Conservation (phyloP, 2,888 invertebrate genomes). For the Furcula furcula region DNA sequence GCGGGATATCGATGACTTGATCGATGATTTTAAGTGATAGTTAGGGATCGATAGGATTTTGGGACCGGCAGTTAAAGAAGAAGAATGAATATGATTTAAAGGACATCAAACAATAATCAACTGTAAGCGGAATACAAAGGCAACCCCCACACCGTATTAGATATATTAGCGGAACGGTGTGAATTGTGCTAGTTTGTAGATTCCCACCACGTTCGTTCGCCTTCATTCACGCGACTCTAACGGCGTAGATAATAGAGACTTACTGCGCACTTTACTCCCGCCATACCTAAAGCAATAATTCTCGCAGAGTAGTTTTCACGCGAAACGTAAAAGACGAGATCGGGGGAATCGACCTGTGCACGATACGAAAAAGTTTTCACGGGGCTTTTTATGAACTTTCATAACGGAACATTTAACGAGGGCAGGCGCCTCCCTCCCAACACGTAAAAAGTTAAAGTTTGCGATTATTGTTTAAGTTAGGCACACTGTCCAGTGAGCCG, state of each 20-base stretch:
- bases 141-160: slow-evolving; percentile 36
- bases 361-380: slow-evolving; percentile 45
- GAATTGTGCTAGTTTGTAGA: slow-evolving; percentile 68
- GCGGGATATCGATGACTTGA: no score
- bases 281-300: slow-evolving; percentile 74
- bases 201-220: slow-evolving; percentile 71
- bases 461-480: slow-evolving; percentile 35
- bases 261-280: slow-evolving; percentile 76
- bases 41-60: no score
- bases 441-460: slow-evolving; percentile 33
- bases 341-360: slow-evolving; percentile 40
- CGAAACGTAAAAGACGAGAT: slow-evolving; percentile 47
- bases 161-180: slow-evolving; percentile 44
- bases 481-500: slow-evolving; percentile 26
- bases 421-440: slow-evolving; percentile 22
- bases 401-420: slow-evolving; percentile 40
- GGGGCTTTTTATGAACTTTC: slow-evolving; percentile 37
- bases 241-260: slow-evolving; percentile 79
- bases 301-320: slow-evolving; percentile 61
- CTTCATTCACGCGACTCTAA: slow-evolving; percentile 78
- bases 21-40: no score
- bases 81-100: no score
- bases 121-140: slow-evolving; percentile 39
- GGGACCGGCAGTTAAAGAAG: no score
- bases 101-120: slow-evolving; percentile 47